These are phyloP conservation scores for Steinernema carpocapsae DNA, from an alignment of 2,888 invertebrate genomes.

Conservation along the genomic window DNA sequence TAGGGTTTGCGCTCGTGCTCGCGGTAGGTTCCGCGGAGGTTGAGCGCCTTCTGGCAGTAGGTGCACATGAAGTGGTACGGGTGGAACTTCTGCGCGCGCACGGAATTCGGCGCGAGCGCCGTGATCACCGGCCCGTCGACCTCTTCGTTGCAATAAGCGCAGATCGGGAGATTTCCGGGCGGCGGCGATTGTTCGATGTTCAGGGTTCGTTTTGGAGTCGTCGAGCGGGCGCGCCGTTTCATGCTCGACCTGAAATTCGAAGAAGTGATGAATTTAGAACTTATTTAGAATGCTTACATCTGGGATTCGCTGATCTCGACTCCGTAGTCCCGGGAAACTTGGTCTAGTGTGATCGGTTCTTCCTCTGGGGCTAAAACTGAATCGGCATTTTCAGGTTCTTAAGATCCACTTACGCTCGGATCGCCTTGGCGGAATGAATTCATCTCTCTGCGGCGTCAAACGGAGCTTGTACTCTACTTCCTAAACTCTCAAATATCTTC, in stretches of 20 bases:
- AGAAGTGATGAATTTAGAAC: slow-evolving; percentile 24
- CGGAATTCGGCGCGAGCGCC: slow-evolving; percentile 75
- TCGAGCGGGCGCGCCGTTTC: slow-evolving; percentile 62
- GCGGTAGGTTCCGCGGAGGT: slow-evolving; percentile 67
- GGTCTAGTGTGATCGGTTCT: slow-evolving; percentile 55
- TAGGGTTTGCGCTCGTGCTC: slow-evolving; percentile 99
- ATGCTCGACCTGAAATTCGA: slow-evolving; percentile 54
- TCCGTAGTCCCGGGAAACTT: slow-evolving; percentile 62
- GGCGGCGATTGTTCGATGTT: slow-evolving; percentile 64
- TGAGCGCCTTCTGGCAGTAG: slow-evolving; percentile 82
- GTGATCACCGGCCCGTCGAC: slow-evolving; percentile 65
- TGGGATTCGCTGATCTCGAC: slow-evolving; percentile 63
- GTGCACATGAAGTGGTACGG: slow-evolving; percentile 95
- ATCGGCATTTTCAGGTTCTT: not conserved
- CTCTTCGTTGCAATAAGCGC: slow-evolving; percentile 65
- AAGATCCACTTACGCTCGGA: slow-evolving; percentile 38
- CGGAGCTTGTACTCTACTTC: slow-evolving; percentile 65
- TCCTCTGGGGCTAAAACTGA: slow-evolving; percentile 58
- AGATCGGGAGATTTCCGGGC: slow-evolving; percentile 57
- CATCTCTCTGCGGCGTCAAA: slow-evolving; percentile 64
- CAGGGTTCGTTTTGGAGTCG: slow-evolving; percentile 63
- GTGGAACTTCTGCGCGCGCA: slow-evolving; percentile 98
- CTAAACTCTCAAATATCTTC: slow-evolving; percentile 34
- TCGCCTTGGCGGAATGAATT: slow-evolving; percentile 40
- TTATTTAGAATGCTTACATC: slow-evolving; percentile 47